phyloP scores from a whole-genome alignment of 2,113 vertebrate genomes.

The Corvus moneduloides region DNA sequence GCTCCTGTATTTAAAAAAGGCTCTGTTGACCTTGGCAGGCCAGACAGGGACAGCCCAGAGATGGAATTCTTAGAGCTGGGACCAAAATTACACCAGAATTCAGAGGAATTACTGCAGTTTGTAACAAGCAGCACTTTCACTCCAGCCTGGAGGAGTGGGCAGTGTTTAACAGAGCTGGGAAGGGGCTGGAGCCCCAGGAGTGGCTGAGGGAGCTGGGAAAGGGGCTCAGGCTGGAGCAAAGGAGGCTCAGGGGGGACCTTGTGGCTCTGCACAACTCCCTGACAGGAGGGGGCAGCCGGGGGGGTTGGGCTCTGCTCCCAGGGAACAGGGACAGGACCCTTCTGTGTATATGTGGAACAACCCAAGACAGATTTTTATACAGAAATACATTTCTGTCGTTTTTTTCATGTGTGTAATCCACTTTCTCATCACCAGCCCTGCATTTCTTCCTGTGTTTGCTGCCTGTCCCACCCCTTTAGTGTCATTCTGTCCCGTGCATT shows the following conservation, averaged over 20 bases:
- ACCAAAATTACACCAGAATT: not conserved
- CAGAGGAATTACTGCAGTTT: not conserved
- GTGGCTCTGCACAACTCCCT: not conserved
- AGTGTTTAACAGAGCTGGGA: not conserved
- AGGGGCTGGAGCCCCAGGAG: not conserved
- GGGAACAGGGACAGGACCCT: not conserved
- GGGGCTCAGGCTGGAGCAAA: not conserved
- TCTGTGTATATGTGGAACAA: not conserved
- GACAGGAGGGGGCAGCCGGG: fast-evolving
- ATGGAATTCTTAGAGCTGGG: not conserved
- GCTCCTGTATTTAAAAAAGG: not conserved
- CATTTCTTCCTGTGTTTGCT: not conserved
- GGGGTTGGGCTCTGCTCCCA: fast-evolving
- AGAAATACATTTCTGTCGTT: fast-evolving
- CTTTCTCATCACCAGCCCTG: not conserved
- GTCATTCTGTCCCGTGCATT: not conserved
- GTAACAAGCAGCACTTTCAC: not conserved
- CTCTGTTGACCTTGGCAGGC: constrained; percentile 44
- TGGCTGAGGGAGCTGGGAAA: not conserved
- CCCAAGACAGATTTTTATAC: not conserved
- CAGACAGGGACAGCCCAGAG: not conserved
- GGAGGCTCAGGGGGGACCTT: not conserved
- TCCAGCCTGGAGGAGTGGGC: not conserved
- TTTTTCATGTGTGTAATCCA: not conserved
- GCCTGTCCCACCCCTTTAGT: not conserved